Conservation (phyloP, 2,888 invertebrate species). For the Dione vanillae region DNA sequence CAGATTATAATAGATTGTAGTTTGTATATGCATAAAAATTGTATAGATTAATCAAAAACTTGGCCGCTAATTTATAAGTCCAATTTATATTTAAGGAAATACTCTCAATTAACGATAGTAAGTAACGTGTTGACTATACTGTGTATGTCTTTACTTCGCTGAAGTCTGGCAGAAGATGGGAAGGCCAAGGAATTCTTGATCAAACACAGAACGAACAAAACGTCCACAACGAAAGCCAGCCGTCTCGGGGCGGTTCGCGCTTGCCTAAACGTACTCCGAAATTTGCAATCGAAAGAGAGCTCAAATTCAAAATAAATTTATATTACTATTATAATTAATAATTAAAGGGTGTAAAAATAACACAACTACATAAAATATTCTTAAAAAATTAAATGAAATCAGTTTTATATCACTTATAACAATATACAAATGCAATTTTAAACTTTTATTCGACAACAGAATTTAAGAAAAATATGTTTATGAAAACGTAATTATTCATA, state of each 20-base stretch:
- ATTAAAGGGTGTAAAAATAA: slow-evolving; percentile 60
- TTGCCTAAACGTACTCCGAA: slow-evolving; percentile 49
- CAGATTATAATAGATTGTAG: slow-evolving; percentile 63
- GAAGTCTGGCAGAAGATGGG: slow-evolving; percentile 38
- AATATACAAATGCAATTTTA: slow-evolving; percentile 74
- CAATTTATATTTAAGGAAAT: slow-evolving; percentile 42
- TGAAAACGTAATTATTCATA: slow-evolving; percentile 66
- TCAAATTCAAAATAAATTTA: slow-evolving; percentile 69
- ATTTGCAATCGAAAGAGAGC: slow-evolving; percentile 69
- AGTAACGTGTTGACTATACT: slow-evolving; percentile 37
- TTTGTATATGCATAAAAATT: slow-evolving; percentile 81
- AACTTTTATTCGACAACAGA: slow-evolving; percentile 60
- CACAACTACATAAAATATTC: slow-evolving; percentile 61
- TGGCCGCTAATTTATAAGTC: slow-evolving; percentile 65
- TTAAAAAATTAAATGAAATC: slow-evolving; percentile 71
- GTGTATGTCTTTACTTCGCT: slow-evolving; percentile 47
- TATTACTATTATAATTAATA: slow-evolving; percentile 71
- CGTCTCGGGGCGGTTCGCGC: slow-evolving; percentile 48
- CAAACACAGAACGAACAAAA: background rate
- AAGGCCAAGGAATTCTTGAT: background rate
- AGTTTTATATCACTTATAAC: slow-evolving; percentile 68
- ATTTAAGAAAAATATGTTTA: slow-evolving; percentile 53
- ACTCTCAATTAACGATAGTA: slow-evolving; percentile 23
- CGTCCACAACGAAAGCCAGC: background rate
- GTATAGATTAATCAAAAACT: slow-evolving; percentile 77